Evolutionary conservation across 1,140 invertebrate genomes (phyloP).

Genomic region (Drosophila pseudoobscura): DNA sequence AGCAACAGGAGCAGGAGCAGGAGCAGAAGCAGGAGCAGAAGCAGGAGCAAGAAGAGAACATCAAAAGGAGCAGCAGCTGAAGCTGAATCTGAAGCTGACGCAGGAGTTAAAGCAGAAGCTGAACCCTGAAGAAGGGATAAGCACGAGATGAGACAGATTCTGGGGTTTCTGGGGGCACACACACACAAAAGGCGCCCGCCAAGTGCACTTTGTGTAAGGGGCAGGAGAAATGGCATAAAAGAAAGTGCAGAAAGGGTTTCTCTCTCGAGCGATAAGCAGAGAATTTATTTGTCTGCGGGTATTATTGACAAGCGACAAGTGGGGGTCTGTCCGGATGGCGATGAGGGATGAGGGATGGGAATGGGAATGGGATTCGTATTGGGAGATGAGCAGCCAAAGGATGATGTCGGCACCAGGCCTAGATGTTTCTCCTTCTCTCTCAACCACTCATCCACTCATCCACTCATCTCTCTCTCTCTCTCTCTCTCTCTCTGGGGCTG

Average conservation of each 20-base stretch:
- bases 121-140: too few relatives aligned
- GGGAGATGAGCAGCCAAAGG: too few relatives aligned
- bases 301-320: conserved; percentile 70
- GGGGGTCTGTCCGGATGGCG: conserved; percentile 5
- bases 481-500: conserved; percentile 5
- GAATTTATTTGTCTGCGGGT: conserved; percentile 80
- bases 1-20: conserved; percentile 17
- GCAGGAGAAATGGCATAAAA: conserved; percentile 66
- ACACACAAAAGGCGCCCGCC: conserved; percentile 50
- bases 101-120: background rate
- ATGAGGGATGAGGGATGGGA: too few relatives aligned
- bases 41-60: conserved; percentile 52
- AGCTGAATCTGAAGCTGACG: background rate
- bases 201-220: conserved; percentile 75
- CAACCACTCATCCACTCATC: background rate
- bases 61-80: conserved; percentile 57
- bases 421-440: background rate
- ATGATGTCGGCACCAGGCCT: too few relatives aligned
- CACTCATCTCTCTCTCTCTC: background rate
- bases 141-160: background rate
- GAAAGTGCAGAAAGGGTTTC: conserved; percentile 65
- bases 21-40: conserved; percentile 55
- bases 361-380: too few relatives aligned
- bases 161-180: conserved; percentile 12
- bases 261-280: conserved; percentile 67